Evolutionary conservation across 2,888 invertebrate species (phyloP), one percentile per base, ranked within the genome.

Genomic region (Thereva unica): DNA sequence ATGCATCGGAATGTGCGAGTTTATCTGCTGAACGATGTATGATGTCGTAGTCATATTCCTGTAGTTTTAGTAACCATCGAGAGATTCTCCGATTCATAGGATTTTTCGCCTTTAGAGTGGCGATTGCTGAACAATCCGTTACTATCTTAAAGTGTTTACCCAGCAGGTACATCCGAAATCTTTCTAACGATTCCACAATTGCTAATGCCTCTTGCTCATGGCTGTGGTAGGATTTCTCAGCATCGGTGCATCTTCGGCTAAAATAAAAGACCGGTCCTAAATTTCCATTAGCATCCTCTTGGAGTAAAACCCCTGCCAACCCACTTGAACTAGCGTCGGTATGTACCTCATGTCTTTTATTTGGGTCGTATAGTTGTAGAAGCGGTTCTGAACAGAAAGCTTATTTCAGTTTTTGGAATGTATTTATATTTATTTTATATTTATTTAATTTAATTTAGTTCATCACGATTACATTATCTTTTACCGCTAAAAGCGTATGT

Each of bases 141-240:
- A 75, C 63, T 6, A 79, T 71, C 0, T 57, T 68, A 50, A 78
- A 75, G 0, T 38, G 23, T n/a, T 64, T 70, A 2, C 78, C 78
- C 4, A 75, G 68, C 0, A 80, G 45, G 47, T 78, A 80, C 0
- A 75, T 72, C 44, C 78, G 67, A 68, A 80, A 78, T 57, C 76
- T 71, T 37, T 72, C 67, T 37, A 23, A 23, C 23, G 23, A 23
- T 23, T 23, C 23, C 23, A 23, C 23, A 23, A 23, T 23, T 23
- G 23, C 78, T 64, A 0, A 75, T 0, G 74, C 75, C 68, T 79
- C 81, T 37, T 78, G 64, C 40, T 82, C 80, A 34, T 78, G 75
- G 0, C 75, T 75, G 10, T 76, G 75, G 65, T 77, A 79, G 10
- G 72, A 74, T 7, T 71, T 67, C 71, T 80, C 78, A 0, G 75